Evolutionary conservation across 2,888 invertebrate species (phyloP).

Genomic region (Darwinula stevensoni): DNA sequence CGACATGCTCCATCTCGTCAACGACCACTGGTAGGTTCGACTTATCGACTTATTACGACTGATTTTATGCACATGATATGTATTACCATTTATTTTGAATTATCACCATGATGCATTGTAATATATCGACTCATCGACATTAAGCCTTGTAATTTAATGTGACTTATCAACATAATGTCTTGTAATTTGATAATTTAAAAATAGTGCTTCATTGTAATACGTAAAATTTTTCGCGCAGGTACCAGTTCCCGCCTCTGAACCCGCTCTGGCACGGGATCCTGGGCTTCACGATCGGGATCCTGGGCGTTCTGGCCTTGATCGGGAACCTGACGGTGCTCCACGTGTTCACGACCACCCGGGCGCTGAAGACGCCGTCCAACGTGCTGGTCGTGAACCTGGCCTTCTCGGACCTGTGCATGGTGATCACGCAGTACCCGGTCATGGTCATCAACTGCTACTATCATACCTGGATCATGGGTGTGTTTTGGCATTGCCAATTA

Average conservation of each 20-base stretch:
- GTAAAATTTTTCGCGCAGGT: slow-evolving; percentile 56
- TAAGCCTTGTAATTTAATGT: no score
- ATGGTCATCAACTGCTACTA: slow-evolving; percentile 58
- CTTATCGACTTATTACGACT: no score
- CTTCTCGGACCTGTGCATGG: slow-evolving; percentile 67
- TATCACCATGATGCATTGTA: no score
- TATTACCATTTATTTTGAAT: no score
- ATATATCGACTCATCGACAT: no score
- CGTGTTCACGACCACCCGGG: slow-evolving; percentile 39
- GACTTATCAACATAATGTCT: no score
- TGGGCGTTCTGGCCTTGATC: slow-evolving; percentile 33
- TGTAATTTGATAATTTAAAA: no score
- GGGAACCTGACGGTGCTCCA: slow-evolving; percentile 41
- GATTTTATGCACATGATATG: no score
- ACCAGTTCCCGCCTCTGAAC: slow-evolving; percentile 64
- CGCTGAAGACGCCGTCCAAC: slow-evolving; percentile 61
- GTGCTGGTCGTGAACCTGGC: slow-evolving; percentile 68
- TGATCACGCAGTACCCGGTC: slow-evolving; percentile 47
- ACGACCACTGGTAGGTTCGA: no score
- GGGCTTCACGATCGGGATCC: slow-evolving; percentile 40
- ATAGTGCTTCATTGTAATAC: no score
- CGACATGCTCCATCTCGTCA: no score
- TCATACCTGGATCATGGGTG: slow-evolving; percentile 34
- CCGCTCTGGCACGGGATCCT: slow-evolving; percentile 57
- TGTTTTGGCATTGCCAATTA: no score